phyloP scores from a whole-genome alignment of 2,797 vertebrate genomes.

The Chrysocyon brachyurus region DNA sequence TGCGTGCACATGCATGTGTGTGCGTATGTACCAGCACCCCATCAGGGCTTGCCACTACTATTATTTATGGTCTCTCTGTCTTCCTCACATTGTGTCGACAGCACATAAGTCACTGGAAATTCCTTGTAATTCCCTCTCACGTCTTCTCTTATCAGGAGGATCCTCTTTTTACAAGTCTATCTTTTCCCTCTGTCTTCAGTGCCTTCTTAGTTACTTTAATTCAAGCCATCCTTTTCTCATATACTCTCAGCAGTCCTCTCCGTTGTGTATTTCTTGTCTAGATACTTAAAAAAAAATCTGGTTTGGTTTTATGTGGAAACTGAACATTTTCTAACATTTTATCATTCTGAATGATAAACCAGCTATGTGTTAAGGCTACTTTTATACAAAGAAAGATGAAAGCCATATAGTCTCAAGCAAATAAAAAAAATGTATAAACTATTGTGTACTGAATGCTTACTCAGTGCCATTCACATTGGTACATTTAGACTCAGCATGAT shows the following conservation, averaged over 20 bases:
- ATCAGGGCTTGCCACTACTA: background rate
- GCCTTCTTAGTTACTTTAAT: background rate
- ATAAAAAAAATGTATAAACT: background rate
- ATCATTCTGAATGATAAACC: background rate
- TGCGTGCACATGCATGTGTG: no score
- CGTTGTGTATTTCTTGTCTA: constrained; percentile 15
- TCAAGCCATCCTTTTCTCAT: background rate
- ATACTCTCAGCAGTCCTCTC: background rate
- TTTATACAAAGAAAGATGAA: background rate
- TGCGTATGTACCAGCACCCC: background rate
- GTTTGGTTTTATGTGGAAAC: constrained; percentile 34
- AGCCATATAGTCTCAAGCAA: constrained; percentile 16
- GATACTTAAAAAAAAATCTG: background rate
- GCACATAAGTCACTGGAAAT: background rate
- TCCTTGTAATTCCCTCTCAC: background rate
- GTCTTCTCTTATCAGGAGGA: background rate
- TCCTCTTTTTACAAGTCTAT: background rate
- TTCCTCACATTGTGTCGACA: background rate
- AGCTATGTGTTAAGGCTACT: background rate
- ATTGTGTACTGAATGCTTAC: background rate
- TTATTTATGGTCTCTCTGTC: background rate
- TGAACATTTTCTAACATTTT: constrained; percentile 29
- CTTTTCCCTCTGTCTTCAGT: background rate
- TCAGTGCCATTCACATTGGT: background rate
- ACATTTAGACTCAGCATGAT: background rate